Conservation (phyloP, 2,797 vertebrate species). For the Okamejei kenojei region DNA sequence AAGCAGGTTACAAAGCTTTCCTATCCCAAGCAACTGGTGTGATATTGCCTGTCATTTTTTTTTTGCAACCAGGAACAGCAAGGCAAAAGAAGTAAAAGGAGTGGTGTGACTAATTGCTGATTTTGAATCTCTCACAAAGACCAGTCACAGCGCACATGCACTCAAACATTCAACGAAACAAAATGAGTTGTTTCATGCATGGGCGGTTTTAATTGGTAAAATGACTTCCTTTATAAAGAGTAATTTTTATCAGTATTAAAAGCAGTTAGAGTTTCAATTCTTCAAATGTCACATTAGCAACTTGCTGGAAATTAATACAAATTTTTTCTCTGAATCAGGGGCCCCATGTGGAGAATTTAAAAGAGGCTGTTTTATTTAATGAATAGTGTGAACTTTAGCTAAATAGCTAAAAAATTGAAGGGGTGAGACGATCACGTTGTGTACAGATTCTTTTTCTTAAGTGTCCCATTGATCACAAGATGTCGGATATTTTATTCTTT, state of each 20-base stretch:
- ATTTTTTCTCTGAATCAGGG: background rate
- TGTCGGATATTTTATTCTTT: slow-evolving; percentile 7
- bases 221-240: slow-evolving; percentile 31
- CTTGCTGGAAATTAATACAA: slow-evolving; percentile 25
- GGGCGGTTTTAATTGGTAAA: slow-evolving; percentile 34
- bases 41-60: background rate
- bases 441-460: slow-evolving; percentile 24
- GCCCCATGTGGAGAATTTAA: slow-evolving; percentile 22
- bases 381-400: slow-evolving; percentile 37
- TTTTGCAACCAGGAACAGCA: background rate
- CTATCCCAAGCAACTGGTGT: background rate
- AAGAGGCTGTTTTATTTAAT: slow-evolving; percentile 23
- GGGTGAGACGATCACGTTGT: background rate
- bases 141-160: background rate
- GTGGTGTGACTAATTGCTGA: slow-evolving; percentile 17
- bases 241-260: slow-evolving; percentile 37
- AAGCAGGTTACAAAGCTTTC: background rate
- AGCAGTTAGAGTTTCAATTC: slow-evolving; percentile 24
- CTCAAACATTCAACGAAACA: slow-evolving; percentile 5
- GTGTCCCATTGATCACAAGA: slow-evolving; percentile 34
- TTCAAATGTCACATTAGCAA: slow-evolving; percentile 36
- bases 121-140: background rate
- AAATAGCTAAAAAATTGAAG: slow-evolving; percentile 27
- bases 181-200: slow-evolving; percentile 36
- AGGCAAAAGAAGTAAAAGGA: background rate